Evolutionary conservation across 1,140 invertebrate genomes (phyloP).

Genomic region (Rhizoglyphus robini): DNA sequence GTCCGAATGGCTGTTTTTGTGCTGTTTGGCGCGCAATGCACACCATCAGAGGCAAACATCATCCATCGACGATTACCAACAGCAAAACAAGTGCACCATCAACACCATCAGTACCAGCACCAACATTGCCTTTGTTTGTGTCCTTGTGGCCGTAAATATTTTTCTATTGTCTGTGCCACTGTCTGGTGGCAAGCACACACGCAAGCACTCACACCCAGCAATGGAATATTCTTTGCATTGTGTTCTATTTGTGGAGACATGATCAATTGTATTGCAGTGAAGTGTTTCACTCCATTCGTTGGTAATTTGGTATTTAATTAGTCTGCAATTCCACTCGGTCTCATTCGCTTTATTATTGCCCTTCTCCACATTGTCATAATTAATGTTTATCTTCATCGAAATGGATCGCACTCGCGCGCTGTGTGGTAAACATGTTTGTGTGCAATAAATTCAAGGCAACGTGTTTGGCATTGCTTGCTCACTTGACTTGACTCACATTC

Average conservation of each 20-base stretch:
- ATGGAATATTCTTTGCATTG: no score
- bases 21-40: no score
- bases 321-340: no score
- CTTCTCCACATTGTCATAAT: neutral
- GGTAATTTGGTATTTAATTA: neutral
- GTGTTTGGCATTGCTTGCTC: no score
- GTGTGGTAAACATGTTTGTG: no score
- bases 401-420: neutral
- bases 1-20: no score
- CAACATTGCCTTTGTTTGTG: neutral
- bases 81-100: no score
- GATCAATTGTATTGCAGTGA: neutral
- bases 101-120: no score
- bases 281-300: neutral
- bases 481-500: no score
- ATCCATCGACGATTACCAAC: neutral
- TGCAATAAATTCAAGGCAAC: no score
- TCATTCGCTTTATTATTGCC: no score
- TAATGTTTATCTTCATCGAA: neutral
- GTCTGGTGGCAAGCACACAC: neutral
- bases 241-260: neutral
- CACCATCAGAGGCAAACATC: neutral
- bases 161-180: neutral
- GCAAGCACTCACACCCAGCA: no score
- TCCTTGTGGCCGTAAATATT: neutral